A percentile compares a stretch with the other conserved stretches of the same genome.
These are phyloP conservation scores for Strix uralensis DNA, from an alignment of 2,113 vertebrate species.

Conservation along the genomic window DNA sequence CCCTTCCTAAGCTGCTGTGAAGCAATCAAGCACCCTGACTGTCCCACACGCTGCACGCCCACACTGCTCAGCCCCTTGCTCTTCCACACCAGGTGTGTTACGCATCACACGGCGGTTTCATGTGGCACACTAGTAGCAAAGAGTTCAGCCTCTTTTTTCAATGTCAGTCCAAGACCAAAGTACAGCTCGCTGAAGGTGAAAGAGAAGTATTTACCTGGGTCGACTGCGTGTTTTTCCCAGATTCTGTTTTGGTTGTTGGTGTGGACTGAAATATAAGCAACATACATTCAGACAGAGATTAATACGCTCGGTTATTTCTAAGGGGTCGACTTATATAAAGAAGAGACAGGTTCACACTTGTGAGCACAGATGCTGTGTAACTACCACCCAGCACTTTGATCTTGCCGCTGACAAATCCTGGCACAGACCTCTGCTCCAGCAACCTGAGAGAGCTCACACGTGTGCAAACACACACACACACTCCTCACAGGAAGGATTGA, in stretches of 20 bases:
- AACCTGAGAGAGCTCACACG: neutral
- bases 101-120: neutral
- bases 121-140: neutral
- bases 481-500: rapidly evolving
- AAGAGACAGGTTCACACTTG: neutral
- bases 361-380: neutral
- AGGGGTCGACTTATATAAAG: neutral
- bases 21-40: neutral
- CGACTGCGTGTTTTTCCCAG: slow-evolving; percentile 44
- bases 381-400: too few species aligned
- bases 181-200: neutral
- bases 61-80: neutral
- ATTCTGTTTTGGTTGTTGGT: slow-evolving; percentile 11
- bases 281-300: neutral
- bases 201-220: slow-evolving; percentile 31
- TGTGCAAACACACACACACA: neutral
- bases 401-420: neutral
- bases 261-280: neutral
- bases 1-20: neutral
- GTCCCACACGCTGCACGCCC: too few species aligned
- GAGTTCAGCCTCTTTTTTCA: neutral
- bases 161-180: neutral
- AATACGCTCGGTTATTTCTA: neutral
- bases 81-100: too few species aligned
- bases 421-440: neutral